Percentiles rank a stretch among this genome's conserved stretches.
These are phyloP conservation scores for Columba janthina DNA, from an alignment of 2,113 vertebrate genomes.

Conservation along the genomic window DNA sequence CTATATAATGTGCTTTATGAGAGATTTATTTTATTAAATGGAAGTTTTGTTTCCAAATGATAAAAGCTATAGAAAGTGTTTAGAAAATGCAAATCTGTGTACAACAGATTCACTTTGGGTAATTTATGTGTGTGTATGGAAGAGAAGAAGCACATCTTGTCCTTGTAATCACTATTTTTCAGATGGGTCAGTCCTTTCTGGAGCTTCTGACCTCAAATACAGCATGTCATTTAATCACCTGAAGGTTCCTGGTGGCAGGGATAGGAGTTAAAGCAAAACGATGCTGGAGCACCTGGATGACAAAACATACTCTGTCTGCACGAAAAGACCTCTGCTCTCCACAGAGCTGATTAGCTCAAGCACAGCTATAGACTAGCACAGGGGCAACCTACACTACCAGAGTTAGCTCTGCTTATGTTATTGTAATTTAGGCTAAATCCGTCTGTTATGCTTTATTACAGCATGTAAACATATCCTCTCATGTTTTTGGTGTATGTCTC, in stretches of 20 bases:
- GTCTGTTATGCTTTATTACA: neutral
- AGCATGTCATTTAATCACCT: neutral
- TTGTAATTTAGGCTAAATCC: neutral
- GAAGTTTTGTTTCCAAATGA: neutral
- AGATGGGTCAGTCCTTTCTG: neutral
- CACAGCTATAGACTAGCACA: neutral
- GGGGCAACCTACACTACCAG: neutral
- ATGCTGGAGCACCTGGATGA: neutral
- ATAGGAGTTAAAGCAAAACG: neutral
- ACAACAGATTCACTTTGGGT: neutral
- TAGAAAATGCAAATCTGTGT: neutral
- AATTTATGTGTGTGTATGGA: neutral
- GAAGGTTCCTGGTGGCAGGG: neutral
- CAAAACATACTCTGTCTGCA: neutral
- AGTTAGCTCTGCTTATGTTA: neutral
- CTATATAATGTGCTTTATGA: neutral
- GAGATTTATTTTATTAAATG: neutral
- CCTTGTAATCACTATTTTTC: neutral
- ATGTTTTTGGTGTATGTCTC: neutral
- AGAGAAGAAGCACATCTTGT: neutral
- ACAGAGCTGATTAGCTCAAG: neutral
- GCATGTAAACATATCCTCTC: neutral
- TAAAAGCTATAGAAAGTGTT: neutral
- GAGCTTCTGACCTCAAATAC: neutral
- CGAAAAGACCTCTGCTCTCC: neutral